Base-by-base conservation (phyloP, 1,140 invertebrate species). In the Drosophila arawakana region DNA sequence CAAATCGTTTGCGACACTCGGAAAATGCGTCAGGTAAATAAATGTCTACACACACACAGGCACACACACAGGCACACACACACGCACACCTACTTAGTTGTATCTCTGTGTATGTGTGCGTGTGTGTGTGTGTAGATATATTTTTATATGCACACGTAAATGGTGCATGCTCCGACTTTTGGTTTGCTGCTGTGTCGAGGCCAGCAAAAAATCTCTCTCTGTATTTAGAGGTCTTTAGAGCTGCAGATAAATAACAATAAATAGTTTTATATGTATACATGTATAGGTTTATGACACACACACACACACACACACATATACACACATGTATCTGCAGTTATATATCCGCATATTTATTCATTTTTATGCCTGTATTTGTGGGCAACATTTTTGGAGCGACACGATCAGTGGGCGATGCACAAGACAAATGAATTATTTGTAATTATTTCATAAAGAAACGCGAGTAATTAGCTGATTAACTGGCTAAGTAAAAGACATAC, bases 1-100 rank as follows among this genome's bases (percentile, higher is more conserved):
- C 70, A 83, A 83, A 83, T 79, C 74, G 80, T 73, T 83, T 49
- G 80, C 81, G 73, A 83, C 80, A 83, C 81, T 60, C 71, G 71
- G 71, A 39, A 63, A 61, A 77, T 68, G 80, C 59, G 80, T 82
- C 80, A 82, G 79, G 74, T 81, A 78, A 78, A 78, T 78, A 49
- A 63, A 70, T 60, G 55, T 76, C 49, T 63, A 30, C 57, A 47
- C 34, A 61, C 25, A 9, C 46, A 62, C 35, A 68, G 18, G 7
- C 13, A 21, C 18, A 46, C 18, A 50, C 39, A 55, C 13, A 21
- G 13, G 41, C 18, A 50, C 39, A 55, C 37, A 30, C 11, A 21
- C 68, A 58, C 44, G 61, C 35, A 68, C 11, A 43, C n/a, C 43
- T 37, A 69, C 11, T 34, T 43, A 37, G 13, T 44, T 34, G 21